A percentile compares a stretch with the other conserved stretches of the same genome.
These are phyloP conservation scores for Erebia aethiops DNA, from an alignment of 2,888 invertebrate species.

Conservation along the genomic window DNA sequence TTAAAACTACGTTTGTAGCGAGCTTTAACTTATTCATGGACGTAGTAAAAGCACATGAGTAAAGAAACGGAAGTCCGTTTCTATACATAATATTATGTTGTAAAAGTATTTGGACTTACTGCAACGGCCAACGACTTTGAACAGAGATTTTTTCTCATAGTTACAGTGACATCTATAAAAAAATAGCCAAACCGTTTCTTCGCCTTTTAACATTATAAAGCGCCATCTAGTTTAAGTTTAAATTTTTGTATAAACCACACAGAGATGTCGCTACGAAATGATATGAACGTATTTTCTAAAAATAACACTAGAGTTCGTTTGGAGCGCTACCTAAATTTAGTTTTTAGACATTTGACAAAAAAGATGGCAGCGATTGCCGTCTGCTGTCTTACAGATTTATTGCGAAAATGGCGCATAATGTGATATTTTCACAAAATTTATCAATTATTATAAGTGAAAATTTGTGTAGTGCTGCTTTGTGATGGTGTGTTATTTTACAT, in stretches of 20 bases:
- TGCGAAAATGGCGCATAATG: conserved; percentile 81
- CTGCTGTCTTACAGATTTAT: conserved; percentile 78
- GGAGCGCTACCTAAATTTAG: conserved; percentile 81
- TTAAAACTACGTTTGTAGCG: too few relatives aligned
- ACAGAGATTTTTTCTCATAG: neutral
- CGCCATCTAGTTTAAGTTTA: conserved; percentile 35
- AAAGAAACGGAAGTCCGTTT: too few relatives aligned
- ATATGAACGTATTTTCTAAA: conserved; percentile 70
- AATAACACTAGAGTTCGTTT: conserved; percentile 83
- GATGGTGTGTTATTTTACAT: conserved; percentile 76
- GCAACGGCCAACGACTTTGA: too few relatives aligned
- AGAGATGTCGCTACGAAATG: conserved; percentile 61
- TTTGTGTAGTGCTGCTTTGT: conserved; percentile 79
- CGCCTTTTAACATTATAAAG: neutral
- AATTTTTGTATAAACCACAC: neutral
- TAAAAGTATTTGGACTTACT: too few relatives aligned
- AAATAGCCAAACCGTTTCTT: neutral
- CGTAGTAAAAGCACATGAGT: too few relatives aligned
- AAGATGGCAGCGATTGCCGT: conserved; percentile 82
- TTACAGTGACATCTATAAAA: conserved; percentile 51
- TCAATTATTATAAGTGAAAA: conserved; percentile 77
- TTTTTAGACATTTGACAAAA: conserved; percentile 83
- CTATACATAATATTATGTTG: too few relatives aligned
- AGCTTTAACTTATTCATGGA: too few relatives aligned
- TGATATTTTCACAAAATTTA: conserved; percentile 78